A percentile compares a stretch with the other conserved stretches of the same genome.
phyloP scores from a whole-genome alignment of 2,888 invertebrate species.

The Pandemis heparana region DNA sequence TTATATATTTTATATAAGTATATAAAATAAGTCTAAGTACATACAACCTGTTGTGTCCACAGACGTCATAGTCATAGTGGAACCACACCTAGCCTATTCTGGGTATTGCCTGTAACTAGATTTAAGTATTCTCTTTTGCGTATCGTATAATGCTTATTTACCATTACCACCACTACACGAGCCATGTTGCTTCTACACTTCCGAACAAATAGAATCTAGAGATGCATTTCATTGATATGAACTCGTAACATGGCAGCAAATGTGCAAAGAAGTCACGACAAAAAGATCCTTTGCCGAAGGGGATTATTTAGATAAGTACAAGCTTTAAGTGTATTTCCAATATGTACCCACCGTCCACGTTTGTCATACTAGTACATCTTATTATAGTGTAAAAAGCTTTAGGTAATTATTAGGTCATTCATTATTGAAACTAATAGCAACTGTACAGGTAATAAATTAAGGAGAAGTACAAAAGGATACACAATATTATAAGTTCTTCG shows the following conservation, averaged over 20 bases:
- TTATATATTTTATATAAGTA: background rate
- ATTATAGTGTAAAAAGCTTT: constrained; percentile 7
- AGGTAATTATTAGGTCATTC: background rate
- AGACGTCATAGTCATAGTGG: too few species aligned
- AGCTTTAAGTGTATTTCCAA: constrained; percentile 4
- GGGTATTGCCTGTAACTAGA: too few species aligned
- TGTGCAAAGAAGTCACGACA: background rate
- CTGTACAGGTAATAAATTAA: too few species aligned
- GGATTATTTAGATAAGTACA: background rate
- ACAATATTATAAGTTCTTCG: too few species aligned
- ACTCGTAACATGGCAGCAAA: background rate
- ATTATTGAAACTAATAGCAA: background rate
- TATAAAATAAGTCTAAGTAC: too few species aligned
- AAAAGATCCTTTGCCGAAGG: background rate
- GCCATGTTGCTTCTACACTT: background rate
- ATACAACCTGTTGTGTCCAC: too few species aligned
- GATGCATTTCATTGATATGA: background rate
- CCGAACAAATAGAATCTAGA: background rate
- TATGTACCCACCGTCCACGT: constrained; percentile 7
- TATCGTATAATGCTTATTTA: too few species aligned
- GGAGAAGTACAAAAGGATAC: too few species aligned
- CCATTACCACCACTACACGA: background rate
- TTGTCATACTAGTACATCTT: background rate
- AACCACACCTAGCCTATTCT: too few species aligned
- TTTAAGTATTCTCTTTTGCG: too few species aligned